Evolutionary conservation across 2,888 invertebrate species (phyloP).

Genomic region (Phragmatobia fuliginosa): DNA sequence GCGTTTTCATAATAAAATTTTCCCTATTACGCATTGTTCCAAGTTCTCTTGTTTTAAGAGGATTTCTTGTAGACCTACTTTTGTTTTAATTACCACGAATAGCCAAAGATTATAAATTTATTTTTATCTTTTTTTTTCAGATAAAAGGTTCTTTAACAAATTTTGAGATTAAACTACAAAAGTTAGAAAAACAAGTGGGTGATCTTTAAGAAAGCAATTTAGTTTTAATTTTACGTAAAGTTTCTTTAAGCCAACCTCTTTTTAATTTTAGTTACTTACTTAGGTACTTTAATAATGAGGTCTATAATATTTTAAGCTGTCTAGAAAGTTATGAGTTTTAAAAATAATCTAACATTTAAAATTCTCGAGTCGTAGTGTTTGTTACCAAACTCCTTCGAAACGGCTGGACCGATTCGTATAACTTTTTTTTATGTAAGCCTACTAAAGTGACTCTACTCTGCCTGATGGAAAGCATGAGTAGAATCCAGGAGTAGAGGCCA

Average conservation of each 20-base stretch:
- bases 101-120: constrained; percentile 7
- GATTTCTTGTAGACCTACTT: constrained; percentile 20
- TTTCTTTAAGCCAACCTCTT: not conserved
- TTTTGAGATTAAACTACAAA: constrained; percentile 8
- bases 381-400: no score
- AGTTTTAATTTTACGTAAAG: not conserved
- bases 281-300: not conserved
- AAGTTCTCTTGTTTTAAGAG: constrained; percentile 18
- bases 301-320: not conserved
- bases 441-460: no score
- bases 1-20: constrained; percentile 19
- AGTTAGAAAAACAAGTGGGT: constrained; percentile 8
- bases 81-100: constrained; percentile 19
- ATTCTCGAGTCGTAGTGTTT: no score
- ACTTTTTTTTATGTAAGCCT: no score
- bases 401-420: no score
- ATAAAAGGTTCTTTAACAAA: not conserved
- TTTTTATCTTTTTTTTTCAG: constrained; percentile 10
- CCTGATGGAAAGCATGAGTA: no score
- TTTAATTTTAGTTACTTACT: no score
- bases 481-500: no score
- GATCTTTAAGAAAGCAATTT: not conserved
- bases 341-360: not conserved
- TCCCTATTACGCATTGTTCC: constrained; percentile 20
- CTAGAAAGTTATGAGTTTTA: not conserved